Base-by-base conservation (phyloP, 2,113 vertebrate species). In the Callochromis pleurospilus region DNA sequence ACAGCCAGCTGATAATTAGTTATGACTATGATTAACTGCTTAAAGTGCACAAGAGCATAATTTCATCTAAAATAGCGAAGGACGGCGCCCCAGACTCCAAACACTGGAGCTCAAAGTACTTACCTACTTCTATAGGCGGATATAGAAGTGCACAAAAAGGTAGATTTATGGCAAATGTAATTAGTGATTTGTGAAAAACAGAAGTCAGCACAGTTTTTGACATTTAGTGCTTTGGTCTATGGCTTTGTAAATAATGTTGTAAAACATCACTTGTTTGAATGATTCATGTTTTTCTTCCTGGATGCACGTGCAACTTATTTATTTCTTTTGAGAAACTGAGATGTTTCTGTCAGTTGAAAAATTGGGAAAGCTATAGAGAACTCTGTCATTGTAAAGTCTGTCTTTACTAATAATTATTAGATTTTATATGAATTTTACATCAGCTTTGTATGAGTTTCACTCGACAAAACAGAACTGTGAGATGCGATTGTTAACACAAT, bases 11-110 rank as follows among this genome's bases (percentile, higher is more conserved):
- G 82, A 91, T 89, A 88, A 93, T 94, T 91, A 89, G 85, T 65
- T 85, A 33, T n/a, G 80, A 77, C 79, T 89, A 40, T 92, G 92
- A 94, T 95, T 88, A 90, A 91, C 86, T 83, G 85, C 58, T 85
- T 83, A 80, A 89, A 89, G 79, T 88, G 84, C 88, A 82, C 56
- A 79, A 29, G 68, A 91, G 82, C 80, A 83, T 91, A 6, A 83
- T 87, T 85, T 82, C 53, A 62, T 62, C 62, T 54, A 9, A 81
- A 81, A 54, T 58, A 31, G 21, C 21, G 45, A 58, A 81, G 79
- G 75, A 88, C 24, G 53, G 79, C 49, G 45, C 79, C 19, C 60
- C 33, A 40, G 29, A 88, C n/a, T 53, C 14, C 24, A 82, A 87
- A 73, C 29, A 51, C 31, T 26, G 51, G 1, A 73, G 54, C 31